Evolutionary conservation across 1,140 invertebrate species (phyloP), one percentile per base, ranked within the genome.

Genomic region (Phocides pigmalion): DNA sequence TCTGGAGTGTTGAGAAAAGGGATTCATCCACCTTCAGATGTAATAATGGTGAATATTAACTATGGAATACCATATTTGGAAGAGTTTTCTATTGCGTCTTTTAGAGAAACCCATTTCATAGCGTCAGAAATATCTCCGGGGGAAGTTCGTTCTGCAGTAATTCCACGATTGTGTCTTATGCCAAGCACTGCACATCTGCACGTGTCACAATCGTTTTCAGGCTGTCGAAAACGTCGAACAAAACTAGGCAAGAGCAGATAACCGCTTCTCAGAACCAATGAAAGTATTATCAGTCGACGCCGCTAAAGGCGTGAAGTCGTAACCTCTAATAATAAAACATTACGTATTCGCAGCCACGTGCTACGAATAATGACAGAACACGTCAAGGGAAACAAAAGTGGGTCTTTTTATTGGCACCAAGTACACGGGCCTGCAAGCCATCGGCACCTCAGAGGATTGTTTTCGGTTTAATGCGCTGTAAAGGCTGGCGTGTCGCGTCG

Each of bases 321-420:
- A 84, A 89, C 80, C 71, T 72, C 64, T 81, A 84, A 87, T 87
- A 85, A 87, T 89, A 87, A 90, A 90, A 86, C 77, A 90, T 90
- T 90, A 90, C 83, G 69, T 90, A 90, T 90, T 89, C 87, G 73
- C 69, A 72, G 51, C 87, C 87, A 90, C 87, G 87, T 85, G 87
- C 84, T 85, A 59, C 72, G 78, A 68, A 81, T 84, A 86, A 88
- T 87, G 85, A 88, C 85, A 79, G 76, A 86, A 86, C 79, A 76
- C 77, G 71, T 71, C 74, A 72, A 77, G 62, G 53, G 66, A 75
- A 84, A 86, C 87, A 86, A 89, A 87, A 84, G 82, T 87, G 44
- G 64, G 53, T 65, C 72, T 85, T 86, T 88, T 84, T 80, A 77
- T 81, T 76, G 62, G 65, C 44, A 61, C 54, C 28, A 35, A 44